Percentiles rank a stretch among this genome's conserved stretches.
These are phyloP conservation scores for Therioaphis trifolii DNA, from an alignment of 2,888 invertebrate genomes.

Conservation along the genomic window DNA sequence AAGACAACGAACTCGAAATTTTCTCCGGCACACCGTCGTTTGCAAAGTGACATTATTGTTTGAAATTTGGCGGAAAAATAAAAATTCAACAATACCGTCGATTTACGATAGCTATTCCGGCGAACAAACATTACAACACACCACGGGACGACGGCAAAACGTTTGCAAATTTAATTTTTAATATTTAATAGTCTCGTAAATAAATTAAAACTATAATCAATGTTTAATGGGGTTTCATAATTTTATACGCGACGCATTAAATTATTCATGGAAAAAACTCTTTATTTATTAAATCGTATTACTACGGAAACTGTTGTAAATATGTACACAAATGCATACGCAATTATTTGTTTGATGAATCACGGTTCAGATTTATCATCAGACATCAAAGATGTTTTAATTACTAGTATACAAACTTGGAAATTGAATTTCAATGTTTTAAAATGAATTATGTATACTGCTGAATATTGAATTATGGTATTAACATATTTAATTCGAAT, in stretches of 20 bases:
- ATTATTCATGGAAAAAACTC: constrained; percentile 18
- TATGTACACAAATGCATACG: neutral
- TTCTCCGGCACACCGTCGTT: too few relatives aligned
- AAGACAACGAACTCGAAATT: too few relatives aligned
- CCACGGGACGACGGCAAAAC: neutral
- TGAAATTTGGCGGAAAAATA: too few relatives aligned
- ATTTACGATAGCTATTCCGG: neutral
- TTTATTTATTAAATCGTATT: constrained; percentile 24
- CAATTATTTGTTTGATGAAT: constrained; percentile 24
- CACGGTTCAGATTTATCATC: constrained; percentile 11
- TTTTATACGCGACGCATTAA: neutral
- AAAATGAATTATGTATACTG: constrained; percentile 16
- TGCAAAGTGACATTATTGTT: too few relatives aligned
- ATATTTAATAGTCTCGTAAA: neutral
- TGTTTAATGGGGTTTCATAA: neutral
- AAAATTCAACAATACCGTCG: too few relatives aligned
- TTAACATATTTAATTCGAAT: constrained; percentile 27
- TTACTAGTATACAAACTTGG: constrained; percentile 19
- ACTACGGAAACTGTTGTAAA: neutral
- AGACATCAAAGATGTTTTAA: constrained; percentile 29
- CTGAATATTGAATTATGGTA: neutral
- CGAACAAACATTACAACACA: neutral
- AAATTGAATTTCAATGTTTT: constrained; percentile 18
- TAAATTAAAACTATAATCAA: neutral
- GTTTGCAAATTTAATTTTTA: neutral